Evolutionary conservation across 2,113 vertebrate species (phyloP), one percentile per base, ranked within the genome.

Genomic region (Ibidorhyncha struthersii): DNA sequence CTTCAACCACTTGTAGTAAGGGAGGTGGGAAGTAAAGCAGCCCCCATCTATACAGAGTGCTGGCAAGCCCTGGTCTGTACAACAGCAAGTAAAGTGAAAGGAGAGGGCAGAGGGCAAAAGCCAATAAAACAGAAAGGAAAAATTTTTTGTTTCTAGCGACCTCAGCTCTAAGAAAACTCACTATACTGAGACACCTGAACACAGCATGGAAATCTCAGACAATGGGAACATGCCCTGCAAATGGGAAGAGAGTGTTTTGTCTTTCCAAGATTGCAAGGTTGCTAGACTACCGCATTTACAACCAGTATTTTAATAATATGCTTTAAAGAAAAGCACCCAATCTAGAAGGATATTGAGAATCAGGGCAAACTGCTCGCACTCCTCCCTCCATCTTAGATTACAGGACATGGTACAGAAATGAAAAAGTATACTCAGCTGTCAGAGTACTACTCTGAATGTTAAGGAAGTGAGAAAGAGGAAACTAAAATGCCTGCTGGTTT

Each of bases 391-490:
- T 63, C 59, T 90, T 67, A 71, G 40, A 89, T 49, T 84, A 91
- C 58, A 84, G 70, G 77, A 78, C 56, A 73, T 2, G 4, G 55
- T 14, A 91, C 12, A 86, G 82, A 84, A 91, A 89, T 50, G 21
- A 66, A 67, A 52, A 83, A 87, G 41, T 17, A 78, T 10, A 47
- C 43, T 83, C 38, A 71, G 80, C 71, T 84, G 47, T 59, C 76
- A 93, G 65, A 65, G 36, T 14, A n/a, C 61, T 92, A 78, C 20
- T 80, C 67, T 90, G 76, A 83, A 40, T 17, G 27, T 81, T 66
- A 86, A 78, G 80, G 55, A 97, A 94, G 67, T 47, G 63, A 90
- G 50, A 77, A 95, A 83, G 41, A 90, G 23, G 38, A 86, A 93
- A 92, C 56, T 63, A 89, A 86, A 77, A 89, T 71, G 80, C 63